Evolutionary conservation across 53 echinoderm and acorn worm species (phyloP).

Genomic region (Paracentrotus lividus): DNA sequence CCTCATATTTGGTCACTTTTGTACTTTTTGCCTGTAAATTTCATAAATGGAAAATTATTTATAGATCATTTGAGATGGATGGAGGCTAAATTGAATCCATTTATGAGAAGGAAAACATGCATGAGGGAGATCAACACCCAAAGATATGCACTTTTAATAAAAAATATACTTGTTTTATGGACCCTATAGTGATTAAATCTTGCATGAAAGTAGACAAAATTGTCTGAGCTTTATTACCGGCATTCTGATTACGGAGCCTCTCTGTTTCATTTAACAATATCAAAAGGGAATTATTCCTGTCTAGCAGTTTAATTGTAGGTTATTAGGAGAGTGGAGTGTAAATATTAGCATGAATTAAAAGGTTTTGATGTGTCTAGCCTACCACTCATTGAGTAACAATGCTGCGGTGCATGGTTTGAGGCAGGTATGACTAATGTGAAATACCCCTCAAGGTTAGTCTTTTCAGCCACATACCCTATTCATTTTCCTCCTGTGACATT

Average conservation of each 20-base stretch:
- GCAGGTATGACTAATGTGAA: slow-evolving; percentile 22
- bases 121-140: background rate
- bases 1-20: background rate
- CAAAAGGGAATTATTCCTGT: slow-evolving; percentile 14
- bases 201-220: background rate
- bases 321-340: background rate
- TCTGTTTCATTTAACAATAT: background rate
- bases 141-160: background rate
- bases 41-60: background rate
- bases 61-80: background rate
- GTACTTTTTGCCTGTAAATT: background rate
- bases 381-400: background rate
- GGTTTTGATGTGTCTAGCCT: slow-evolving; percentile 19
- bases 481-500: background rate
- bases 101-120: background rate
- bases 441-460: background rate
- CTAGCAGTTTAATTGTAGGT: slow-evolving; percentile 20
- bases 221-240: background rate
- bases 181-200: background rate
- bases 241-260: background rate
- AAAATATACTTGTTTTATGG: background rate
- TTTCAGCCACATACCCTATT: background rate
- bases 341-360: slow-evolving; percentile 54
- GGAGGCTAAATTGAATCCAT: background rate
- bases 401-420: background rate